A percentile compares a stretch with the other conserved stretches of the same genome.
These are phyloP conservation scores for Eumeta japonica DNA, from an alignment of 1,140 invertebrate genomes.

Conservation along the genomic window DNA sequence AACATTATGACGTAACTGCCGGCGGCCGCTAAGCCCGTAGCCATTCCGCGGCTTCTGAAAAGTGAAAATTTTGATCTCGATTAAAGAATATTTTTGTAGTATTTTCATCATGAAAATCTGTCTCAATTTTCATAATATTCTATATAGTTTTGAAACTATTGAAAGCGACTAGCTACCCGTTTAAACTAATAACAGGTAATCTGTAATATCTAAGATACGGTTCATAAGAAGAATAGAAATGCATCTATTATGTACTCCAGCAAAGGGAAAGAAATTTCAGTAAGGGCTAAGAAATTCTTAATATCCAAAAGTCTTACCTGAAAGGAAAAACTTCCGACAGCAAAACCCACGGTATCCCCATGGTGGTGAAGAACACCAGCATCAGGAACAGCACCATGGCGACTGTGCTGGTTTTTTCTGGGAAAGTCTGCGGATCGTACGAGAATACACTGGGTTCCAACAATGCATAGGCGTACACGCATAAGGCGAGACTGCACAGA, in stretches of 20 bases:
- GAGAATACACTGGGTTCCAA: constrained; percentile 29
- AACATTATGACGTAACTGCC: constrained; percentile 62
- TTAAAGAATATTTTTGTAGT: not conserved
- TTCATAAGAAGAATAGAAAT: too few species aligned
- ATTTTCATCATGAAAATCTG: too few species aligned
- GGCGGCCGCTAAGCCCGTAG: constrained; percentile 59
- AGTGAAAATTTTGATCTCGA: constrained; percentile 8
- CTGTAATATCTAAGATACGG: too few species aligned
- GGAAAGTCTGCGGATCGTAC: constrained; percentile 34
- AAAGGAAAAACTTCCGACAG: constrained; percentile 48
- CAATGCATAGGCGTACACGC: constrained; percentile 26
- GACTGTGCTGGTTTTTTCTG: constrained; percentile 21
- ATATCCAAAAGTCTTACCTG: too few species aligned
- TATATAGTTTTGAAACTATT: too few species aligned
- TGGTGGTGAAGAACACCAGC: constrained; percentile 32
- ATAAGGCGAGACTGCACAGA: constrained; percentile 26
- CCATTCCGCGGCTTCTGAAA: constrained; percentile 58
- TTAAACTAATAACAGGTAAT: too few species aligned
- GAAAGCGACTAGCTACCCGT: too few species aligned
- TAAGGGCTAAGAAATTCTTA: too few species aligned
- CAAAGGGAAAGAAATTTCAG: too few species aligned
- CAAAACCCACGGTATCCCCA: constrained; percentile 46
- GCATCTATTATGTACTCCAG: too few species aligned
- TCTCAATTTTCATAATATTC: too few species aligned
- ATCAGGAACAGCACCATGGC: constrained; percentile 35